phyloP scores from a whole-genome alignment of 1,140 invertebrate genomes.

The Eupristina koningsbergeri region DNA sequence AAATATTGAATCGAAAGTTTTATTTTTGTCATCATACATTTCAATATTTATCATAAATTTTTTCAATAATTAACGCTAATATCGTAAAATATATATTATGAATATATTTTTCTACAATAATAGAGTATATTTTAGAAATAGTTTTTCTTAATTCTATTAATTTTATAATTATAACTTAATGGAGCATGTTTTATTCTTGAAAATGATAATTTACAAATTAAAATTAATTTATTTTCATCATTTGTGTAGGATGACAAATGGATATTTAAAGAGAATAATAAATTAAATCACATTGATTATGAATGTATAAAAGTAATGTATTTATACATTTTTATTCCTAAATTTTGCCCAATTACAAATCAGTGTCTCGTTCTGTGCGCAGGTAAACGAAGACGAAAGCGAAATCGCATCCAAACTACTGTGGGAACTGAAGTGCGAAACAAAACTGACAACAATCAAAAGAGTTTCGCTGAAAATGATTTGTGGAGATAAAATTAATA shows the following conservation, averaged over 20 bases:
- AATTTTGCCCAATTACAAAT: conserved; percentile 31
- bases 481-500: conserved; percentile 56
- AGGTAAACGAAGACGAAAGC: conserved; percentile 67
- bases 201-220: not conserved
- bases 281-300: not conserved
- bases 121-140: not conserved
- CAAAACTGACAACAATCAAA: conserved; percentile 41
- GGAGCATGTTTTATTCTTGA: not conserved
- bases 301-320: not conserved
- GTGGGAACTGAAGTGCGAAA: conserved; percentile 49
- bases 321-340: not conserved
- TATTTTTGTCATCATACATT: not conserved
- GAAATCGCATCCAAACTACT: conserved; percentile 51
- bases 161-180: not conserved
- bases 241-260: not conserved
- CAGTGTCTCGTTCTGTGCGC: conserved; percentile 60
- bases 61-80: not conserved
- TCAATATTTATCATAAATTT: not conserved
- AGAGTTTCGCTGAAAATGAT: conserved; percentile 61
- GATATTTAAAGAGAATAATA: not conserved
- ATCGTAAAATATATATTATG: not conserved
- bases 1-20: not conserved
- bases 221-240: not conserved
- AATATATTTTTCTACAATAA: not conserved
- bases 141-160: not conserved